Evolutionary conservation across 1,140 invertebrate species (phyloP).

Genomic region (Scaptomyza montana): DNA sequence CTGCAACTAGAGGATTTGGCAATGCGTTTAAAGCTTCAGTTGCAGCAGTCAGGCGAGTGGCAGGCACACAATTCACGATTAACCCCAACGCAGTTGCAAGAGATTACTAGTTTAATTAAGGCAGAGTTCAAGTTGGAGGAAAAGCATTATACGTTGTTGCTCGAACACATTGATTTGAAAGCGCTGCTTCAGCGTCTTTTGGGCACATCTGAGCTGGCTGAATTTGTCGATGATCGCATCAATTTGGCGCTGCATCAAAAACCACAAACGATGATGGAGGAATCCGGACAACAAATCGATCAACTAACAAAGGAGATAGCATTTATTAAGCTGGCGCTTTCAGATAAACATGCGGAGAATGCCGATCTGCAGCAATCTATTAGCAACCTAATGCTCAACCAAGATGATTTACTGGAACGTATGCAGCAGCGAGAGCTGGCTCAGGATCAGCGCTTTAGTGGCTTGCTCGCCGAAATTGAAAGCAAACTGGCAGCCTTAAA

Average conservation of each 20-base stretch:
- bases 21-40: slow-evolving; percentile 42
- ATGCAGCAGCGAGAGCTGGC: slow-evolving; percentile 67
- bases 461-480: slow-evolving; percentile 69
- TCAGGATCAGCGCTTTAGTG: slow-evolving; percentile 68
- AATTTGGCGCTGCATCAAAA: slow-evolving; percentile 27
- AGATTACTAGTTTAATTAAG: slow-evolving; percentile 78
- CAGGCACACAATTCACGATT: slow-evolving; percentile 43
- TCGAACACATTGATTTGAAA: slow-evolving; percentile 72
- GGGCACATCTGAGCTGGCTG: slow-evolving; percentile 41
- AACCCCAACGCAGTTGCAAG: slow-evolving; percentile 77
- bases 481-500: slow-evolving; percentile 64
- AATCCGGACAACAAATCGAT: slow-evolving; percentile 76
- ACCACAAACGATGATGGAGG: slow-evolving; percentile 10
- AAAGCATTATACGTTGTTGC: slow-evolving; percentile 72
- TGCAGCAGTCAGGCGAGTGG: slow-evolving; percentile 50
- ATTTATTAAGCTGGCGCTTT: slow-evolving; percentile 83
- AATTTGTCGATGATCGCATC: slow-evolving; percentile 65
- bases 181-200: slow-evolving; percentile 63
- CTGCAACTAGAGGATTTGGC: slow-evolving; percentile 52
- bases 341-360: slow-evolving; percentile 74
- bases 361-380: slow-evolving; percentile 76
- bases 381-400: slow-evolving; percentile 55
- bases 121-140: slow-evolving; percentile 60
- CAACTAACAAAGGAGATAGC: slow-evolving; percentile 83
- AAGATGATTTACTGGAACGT: slow-evolving; percentile 69